Evolutionary conservation across 2,113 vertebrate genomes (phyloP).

Genomic region (Seriola dumerili): DNA sequence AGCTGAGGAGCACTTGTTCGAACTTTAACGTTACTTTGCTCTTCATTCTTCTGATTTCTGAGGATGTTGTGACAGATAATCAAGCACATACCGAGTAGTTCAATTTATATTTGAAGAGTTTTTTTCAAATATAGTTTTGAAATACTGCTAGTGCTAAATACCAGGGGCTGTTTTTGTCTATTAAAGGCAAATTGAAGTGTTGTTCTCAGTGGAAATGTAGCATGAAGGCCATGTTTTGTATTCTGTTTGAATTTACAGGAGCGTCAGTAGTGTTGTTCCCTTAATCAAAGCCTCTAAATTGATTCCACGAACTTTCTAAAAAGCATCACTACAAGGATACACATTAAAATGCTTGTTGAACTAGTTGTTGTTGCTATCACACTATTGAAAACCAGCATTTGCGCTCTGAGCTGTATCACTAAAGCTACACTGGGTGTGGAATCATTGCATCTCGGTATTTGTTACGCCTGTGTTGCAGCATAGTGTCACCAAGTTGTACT

Average conservation of each 20-base stretch:
- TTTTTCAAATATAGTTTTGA: slow-evolving; percentile 1
- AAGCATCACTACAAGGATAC: slow-evolving; percentile 18
- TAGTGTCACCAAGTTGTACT: slow-evolving; percentile 12
- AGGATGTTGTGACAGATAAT: background rate
- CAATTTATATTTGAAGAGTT: slow-evolving; percentile 7
- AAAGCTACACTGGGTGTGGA: slow-evolving; percentile 23
- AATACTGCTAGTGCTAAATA: background rate
- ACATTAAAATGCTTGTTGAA: slow-evolving; percentile 15
- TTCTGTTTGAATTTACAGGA: background rate
- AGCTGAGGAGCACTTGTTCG: slow-evolving; percentile 21
- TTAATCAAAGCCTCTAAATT: slow-evolving; percentile 4
- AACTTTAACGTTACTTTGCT: background rate
- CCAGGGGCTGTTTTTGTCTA: background rate
- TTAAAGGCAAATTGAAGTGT: slow-evolving; percentile 30
- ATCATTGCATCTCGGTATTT: background rate
- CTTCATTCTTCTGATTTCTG: slow-evolving; percentile 9
- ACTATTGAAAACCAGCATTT: slow-evolving; percentile 1
- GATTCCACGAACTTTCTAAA: slow-evolving; percentile 6
- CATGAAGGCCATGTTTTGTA: background rate
- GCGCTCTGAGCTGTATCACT: background rate
- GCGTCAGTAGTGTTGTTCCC: slow-evolving; percentile 11
- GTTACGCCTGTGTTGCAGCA: background rate
- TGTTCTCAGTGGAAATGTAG: slow-evolving; percentile 29
- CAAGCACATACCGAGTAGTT: background rate
- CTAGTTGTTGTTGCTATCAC: slow-evolving; percentile 1